phyloP scores from a whole-genome alignment of 2,797 vertebrate species.

The Erethizon dorsatum region DNA sequence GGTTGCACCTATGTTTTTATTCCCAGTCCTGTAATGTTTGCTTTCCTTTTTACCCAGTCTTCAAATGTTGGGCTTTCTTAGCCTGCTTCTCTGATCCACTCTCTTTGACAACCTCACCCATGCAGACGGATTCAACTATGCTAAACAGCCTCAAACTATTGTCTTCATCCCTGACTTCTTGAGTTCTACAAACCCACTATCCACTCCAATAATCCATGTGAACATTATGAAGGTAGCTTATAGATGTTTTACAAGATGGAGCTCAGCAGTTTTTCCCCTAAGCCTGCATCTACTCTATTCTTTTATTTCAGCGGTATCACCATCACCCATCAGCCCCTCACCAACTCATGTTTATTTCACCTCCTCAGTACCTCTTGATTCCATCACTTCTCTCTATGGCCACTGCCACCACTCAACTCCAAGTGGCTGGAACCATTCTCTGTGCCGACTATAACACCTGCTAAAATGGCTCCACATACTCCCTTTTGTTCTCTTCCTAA shows the following conservation, averaged over 20 bases:
- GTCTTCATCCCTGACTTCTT: background rate
- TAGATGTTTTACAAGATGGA: background rate
- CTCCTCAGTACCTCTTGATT: background rate
- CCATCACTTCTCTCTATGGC: background rate
- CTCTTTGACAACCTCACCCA: too few species aligned
- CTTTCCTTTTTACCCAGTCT: background rate
- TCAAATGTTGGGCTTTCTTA: background rate
- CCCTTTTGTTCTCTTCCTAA: background rate
- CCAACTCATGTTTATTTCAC: background rate
- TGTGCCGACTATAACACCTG: background rate
- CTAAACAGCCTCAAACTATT: background rate
- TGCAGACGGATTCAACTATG: background rate
- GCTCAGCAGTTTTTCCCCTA: background rate
- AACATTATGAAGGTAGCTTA: background rate
- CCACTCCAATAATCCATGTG: background rate
- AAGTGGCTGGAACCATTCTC: background rate
- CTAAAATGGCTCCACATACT: background rate
- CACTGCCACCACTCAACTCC: background rate
- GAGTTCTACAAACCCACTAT: background rate
- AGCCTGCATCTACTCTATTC: background rate
- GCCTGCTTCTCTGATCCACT: background rate
- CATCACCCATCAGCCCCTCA: too few species aligned
- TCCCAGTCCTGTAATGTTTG: background rate
- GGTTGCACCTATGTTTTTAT: background rate
- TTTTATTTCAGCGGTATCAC: background rate